These are phyloP conservation scores for Auanema freiburgensis DNA, from an alignment of 2,888 invertebrate species.

Conservation along the genomic window DNA sequence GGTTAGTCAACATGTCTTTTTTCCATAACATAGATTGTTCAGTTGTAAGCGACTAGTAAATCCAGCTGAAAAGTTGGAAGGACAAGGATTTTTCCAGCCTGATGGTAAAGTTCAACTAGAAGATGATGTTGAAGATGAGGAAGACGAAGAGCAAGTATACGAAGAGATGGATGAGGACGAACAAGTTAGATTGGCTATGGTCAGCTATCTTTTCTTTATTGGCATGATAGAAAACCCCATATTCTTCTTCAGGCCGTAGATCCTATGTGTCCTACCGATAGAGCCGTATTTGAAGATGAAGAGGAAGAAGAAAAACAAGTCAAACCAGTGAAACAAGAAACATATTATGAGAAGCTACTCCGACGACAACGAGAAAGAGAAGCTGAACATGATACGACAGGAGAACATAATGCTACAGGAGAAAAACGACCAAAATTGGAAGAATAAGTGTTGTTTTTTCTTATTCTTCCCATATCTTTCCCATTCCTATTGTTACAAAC, in stretches of 20 bases:
- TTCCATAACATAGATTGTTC: neutral
- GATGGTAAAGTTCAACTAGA: conserved; percentile 34
- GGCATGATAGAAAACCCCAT: neutral
- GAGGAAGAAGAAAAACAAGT: conserved; percentile 29
- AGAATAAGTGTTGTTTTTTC: conserved; percentile 5
- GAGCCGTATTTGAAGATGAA: conserved; percentile 31
- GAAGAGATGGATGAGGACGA: conserved; percentile 16
- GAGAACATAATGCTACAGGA: conserved; percentile 4
- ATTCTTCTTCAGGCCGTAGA: conserved; percentile 20
- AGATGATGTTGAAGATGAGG: conserved; percentile 19
- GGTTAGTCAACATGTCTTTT: conserved; percentile 1
- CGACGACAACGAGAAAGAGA: conserved; percentile 30
- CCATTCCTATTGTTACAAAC: conserved; percentile 33
- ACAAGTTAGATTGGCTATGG: neutral
- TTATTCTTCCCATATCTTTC: conserved; percentile 31
- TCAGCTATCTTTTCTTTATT: neutral
- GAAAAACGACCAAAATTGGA: conserved; percentile 23
- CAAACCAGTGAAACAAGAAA: conserved; percentile 30
- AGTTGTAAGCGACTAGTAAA: conserved; percentile 35
- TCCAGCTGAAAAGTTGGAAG: conserved; percentile 42
- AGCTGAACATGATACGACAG: conserved; percentile 7
- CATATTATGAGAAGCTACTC: conserved; percentile 38
- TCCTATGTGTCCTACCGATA: conserved; percentile 38
- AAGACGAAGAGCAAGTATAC: conserved; percentile 1
- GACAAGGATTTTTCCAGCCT: conserved; percentile 36